Base-by-base conservation (phyloP, 1,140 invertebrate genomes). In the Drosophila sproati region DNA sequence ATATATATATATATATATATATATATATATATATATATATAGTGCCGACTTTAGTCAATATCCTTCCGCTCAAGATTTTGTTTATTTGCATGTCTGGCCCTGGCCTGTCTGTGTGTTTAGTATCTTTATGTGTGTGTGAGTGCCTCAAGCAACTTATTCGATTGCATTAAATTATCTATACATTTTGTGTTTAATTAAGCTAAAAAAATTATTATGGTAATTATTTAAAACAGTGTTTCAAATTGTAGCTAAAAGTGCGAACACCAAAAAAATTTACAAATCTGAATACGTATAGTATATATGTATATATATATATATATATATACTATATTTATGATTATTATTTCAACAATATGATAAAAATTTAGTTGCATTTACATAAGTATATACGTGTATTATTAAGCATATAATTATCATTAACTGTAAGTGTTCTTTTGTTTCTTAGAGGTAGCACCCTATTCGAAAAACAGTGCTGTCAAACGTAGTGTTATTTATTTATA, bases 401-500 rank as follows among this genome's bases (percentile, higher is more conserved):
- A 50, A 61, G 59, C 59, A 47, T 48, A 48, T 50, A 20, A 50
- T 29, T 8, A 66, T 54, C 41, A 64, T 56, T 47, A 57, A 59
- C 56, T 47, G 55, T 73, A 47, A 56, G 37, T 73, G 47, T 69
- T 45, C 45, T 73, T 55, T 73, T 31, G 47, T 69, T 69, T 55
- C 41, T 68, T 73, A 73, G 64, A 29, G 39, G 50, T 70, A 67
- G 57, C 68, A 62, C 31, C 45, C 35, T 8, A 37, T 45, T 32
- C 20, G 12, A 47, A 54, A 4, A 45, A 54, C 41, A 48, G 64
- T 74, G 57, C 50, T 70, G 59, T 75, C 32, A 63, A 75, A 62
- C 39, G 68, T 75, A 71, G 73, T 55, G 37, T 32, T 43, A 37
- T 32, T 10, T 55, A 47, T 7, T 10, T 39, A 7, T 39, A 7